Evolutionary conservation across 2,888 invertebrate genomes (phyloP), one percentile per base, ranked within the genome.

Genomic region (Drosophila demipolita): DNA sequence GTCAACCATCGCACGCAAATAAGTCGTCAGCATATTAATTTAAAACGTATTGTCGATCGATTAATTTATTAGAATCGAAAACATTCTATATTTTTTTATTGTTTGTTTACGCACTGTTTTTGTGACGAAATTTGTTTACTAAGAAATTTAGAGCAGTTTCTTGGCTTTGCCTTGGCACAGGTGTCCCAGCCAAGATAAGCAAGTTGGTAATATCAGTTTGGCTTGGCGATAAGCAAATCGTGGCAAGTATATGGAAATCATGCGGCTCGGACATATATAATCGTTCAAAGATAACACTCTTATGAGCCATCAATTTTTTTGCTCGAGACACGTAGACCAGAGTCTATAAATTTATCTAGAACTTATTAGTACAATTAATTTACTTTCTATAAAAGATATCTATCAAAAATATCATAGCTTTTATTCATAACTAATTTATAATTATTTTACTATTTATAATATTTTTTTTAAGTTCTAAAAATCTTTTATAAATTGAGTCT

Each of bases 111-210:
- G 23, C 45, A 23, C 4, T 48, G 45, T 6, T 35, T 32, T 62
- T 36, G 72, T 88, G 89, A 87, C 84, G 82, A 89, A 82, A 86
- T 76, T 75, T 87, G 78, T 82, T 87, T 82, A 74, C 75, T 20
- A 33, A 55, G 53, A 59, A 62, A 17, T 45, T 52, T 26, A 1
- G 32, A 61, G 35, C 33, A 52, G 29, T 59, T 54, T 26, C 33
- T 33, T 55, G 48, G 33, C 48, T 40, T 20, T 32, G 49, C 57
- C 63, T 38, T 54, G 40, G 35, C 61, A 72, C 78, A 78, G 76
- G 80, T 79, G 78, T 67, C 36, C 45, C 5, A 36, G 4, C 5
- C 7, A 36, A 48, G 77, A 79, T 73, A 73, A 80, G 70, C 59
- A 29, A 23, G 11, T 42, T 17, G 50, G 62, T 29, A 48, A 42